phyloP scores from a whole-genome alignment of 1,140 invertebrate species.

The Dendrolimus kikuchii region DNA sequence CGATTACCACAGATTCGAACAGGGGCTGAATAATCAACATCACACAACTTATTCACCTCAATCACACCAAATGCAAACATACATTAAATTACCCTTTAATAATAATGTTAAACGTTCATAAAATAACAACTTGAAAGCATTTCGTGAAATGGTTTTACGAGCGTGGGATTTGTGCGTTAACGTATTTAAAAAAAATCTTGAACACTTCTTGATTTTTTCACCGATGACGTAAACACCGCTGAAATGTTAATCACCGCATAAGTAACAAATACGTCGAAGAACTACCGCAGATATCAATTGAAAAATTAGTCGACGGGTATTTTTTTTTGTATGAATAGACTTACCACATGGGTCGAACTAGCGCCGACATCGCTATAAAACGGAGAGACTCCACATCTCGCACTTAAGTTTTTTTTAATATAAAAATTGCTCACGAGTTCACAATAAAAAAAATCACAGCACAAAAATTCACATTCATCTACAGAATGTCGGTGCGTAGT shows the following conservation, averaged over 20 bases:
- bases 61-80: constrained; percentile 19
- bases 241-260: constrained; percentile 50
- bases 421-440: constrained; percentile 31
- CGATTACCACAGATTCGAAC: constrained; percentile 35
- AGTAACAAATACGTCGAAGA: constrained; percentile 24
- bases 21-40: constrained; percentile 29
- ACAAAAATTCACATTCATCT: constrained; percentile 28
- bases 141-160: constrained; percentile 71
- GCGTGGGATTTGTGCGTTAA: constrained; percentile 70
- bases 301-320: too few species aligned
- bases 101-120: constrained; percentile 2
- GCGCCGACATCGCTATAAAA: constrained; percentile 67
- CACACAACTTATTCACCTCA: constrained; percentile 16
- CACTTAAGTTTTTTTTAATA: constrained; percentile 44
- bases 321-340: constrained; percentile 19
- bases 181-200: constrained; percentile 46
- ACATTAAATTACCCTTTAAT: constrained; percentile 12
- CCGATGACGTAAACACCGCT: constrained; percentile 45
- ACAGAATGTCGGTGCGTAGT: constrained; percentile 22
- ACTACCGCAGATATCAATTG: constrained; percentile 4
- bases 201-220: constrained; percentile 49
- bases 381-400: constrained; percentile 52
- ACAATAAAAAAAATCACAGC: constrained; percentile 38
- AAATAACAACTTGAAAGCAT: constrained; percentile 52
- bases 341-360: constrained; percentile 71